Percentiles rank a stretch among this genome's conserved stretches.
Evolutionary conservation across 2,113 vertebrate species (phyloP).

Genomic region (Suncus etruscus): DNA sequence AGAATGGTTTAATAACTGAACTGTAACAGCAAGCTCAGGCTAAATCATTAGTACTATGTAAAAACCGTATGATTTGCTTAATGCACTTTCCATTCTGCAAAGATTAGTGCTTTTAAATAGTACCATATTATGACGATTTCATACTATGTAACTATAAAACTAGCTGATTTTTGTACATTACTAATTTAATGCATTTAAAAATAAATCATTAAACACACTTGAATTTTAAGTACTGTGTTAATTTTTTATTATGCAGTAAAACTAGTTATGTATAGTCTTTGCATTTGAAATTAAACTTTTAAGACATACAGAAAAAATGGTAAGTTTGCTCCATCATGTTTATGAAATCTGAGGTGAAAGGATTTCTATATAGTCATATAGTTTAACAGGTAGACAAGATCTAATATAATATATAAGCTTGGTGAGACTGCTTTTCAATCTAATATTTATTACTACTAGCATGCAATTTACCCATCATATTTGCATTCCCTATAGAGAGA

Average conservation of each 20-base stretch:
- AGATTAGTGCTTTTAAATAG: slow-evolving; percentile 80
- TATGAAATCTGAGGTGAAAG: slow-evolving; percentile 12
- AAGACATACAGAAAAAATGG: slow-evolving; percentile 58
- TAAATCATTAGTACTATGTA: slow-evolving; percentile 76
- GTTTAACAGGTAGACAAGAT: not conserved
- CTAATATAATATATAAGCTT: not conserved
- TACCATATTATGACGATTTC: slow-evolving; percentile 69
- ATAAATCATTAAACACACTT: slow-evolving; percentile 80
- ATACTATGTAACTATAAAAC: slow-evolving; percentile 76
- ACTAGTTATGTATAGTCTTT: slow-evolving; percentile 78
- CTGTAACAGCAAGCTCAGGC: slow-evolving; percentile 66
- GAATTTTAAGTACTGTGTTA: slow-evolving; percentile 80
- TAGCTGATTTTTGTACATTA: slow-evolving; percentile 41
- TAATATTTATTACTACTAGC: not conserved
- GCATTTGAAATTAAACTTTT: slow-evolving; percentile 80
- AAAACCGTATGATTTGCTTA: slow-evolving; percentile 82
- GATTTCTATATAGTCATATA: not conserved
- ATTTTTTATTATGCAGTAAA: slow-evolving; percentile 82
- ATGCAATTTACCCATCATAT: not conserved
- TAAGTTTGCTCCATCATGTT: slow-evolving; percentile 48
- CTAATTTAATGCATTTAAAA: slow-evolving; percentile 75
- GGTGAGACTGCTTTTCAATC: slow-evolving; percentile 30
- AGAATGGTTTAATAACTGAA: slow-evolving; percentile 74
- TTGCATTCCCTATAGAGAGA: not conserved
- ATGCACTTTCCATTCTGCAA: slow-evolving; percentile 40